Base-by-base conservation (phyloP, 1,140 invertebrate species). In the Nautilus pompilius region DNA sequence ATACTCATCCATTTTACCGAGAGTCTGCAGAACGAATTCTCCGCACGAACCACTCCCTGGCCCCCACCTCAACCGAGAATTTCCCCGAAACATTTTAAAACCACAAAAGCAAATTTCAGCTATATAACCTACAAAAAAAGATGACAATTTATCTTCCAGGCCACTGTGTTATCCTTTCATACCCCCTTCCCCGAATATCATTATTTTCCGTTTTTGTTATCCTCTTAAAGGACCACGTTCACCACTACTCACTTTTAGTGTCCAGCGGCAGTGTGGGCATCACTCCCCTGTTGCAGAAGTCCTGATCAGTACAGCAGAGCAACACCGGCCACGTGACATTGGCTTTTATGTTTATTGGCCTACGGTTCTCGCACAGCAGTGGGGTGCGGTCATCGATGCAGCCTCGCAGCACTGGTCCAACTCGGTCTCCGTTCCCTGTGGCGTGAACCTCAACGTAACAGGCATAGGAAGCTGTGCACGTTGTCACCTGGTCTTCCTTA, bases 361-460 rank as follows among this genome's bases (percentile, higher is more conserved):
- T 61, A 17, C 73, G 64, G 66, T 79, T 80, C 59, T 79, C 78
- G 63, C 78, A 80, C 2, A 73, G 54, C 41, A 78, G 63, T 1
- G 74, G 70, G 10, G 72, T 66, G 15, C 62, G 57, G 24, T 69
- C 62, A 48, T 75, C 67, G 2, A 74, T 74, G 28, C 77, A 79
- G 13, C 77, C 77, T 13, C 69, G 49, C 8, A 62, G 68, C 26
- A 79, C 62, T 10, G 53, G 62, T 24, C 70, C 69, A 5, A 13
- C 26, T 8, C 34, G 17, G 20, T 33, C 5, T 17, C 29, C 51
- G 22, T 26, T 54, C 17, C 26, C 22, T 28, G n/a, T 26, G 26
- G 66, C 49, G 30, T 66, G 64, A 32, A 60, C 69, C 46, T 79
- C 67, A 17, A 73, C 71, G 63, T 75, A 79, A 65, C 77, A 79